phyloP scores from a whole-genome alignment of 2,113 vertebrate species.

The Pelvicachromis taeniatus region DNA sequence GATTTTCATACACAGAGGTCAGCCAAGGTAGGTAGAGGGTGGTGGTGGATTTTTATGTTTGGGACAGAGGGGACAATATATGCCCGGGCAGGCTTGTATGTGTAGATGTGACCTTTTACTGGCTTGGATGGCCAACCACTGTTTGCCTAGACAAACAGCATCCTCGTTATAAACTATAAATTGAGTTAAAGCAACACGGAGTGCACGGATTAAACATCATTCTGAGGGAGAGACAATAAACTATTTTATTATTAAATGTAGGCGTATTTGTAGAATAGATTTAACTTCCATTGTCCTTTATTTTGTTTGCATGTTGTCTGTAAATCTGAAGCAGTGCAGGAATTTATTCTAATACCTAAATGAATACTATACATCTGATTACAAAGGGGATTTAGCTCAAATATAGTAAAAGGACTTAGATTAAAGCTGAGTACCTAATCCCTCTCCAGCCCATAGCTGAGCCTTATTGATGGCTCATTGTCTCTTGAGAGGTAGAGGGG shows the following conservation, averaged over 20 bases:
- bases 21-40: not conserved
- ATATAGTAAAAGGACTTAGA: slow-evolving; percentile 59
- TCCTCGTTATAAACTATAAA: slow-evolving; percentile 1
- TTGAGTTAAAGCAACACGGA: not conserved
- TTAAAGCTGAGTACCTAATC: slow-evolving; percentile 59
- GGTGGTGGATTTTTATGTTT: not conserved
- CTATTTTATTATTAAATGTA: not conserved
- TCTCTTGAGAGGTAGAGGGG: slow-evolving; percentile 30
- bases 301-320: not conserved
- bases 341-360: slow-evolving; percentile 25
- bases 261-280: not conserved
- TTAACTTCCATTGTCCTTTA: not conserved
- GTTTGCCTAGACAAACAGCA: not conserved
- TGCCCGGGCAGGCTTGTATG: not conserved
- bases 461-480: slow-evolving; percentile 52
- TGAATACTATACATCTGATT: slow-evolving; percentile 45
- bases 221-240: not conserved
- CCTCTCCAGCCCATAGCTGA: slow-evolving; percentile 47
- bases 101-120: slow-evolving; percentile 30
- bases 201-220: not conserved
- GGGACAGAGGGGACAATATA: not conserved
- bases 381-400: slow-evolving; percentile 46
- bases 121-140: not conserved
- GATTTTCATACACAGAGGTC: not conserved
- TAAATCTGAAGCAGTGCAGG: not conserved